Percentiles rank a stretch among this genome's conserved stretches.
These are phyloP conservation scores for Ceraclea dissimilis DNA, from an alignment of 2,888 invertebrate species.

Conservation along the genomic window DNA sequence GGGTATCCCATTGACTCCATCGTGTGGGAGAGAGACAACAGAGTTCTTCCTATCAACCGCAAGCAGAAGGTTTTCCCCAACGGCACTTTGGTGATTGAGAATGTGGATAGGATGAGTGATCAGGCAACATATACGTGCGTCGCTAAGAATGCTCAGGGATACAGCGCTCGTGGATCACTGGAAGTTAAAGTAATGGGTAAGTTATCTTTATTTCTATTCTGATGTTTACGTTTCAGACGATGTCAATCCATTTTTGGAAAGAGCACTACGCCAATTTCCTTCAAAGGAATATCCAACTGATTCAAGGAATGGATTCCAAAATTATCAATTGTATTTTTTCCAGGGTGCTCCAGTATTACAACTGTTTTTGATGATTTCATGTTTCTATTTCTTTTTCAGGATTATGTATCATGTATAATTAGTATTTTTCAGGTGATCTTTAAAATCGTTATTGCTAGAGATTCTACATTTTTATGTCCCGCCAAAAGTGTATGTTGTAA, in stretches of 20 bases:
- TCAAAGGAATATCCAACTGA: too few relatives aligned
- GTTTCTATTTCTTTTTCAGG: too few relatives aligned
- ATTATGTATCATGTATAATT: too few relatives aligned
- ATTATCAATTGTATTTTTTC: too few relatives aligned
- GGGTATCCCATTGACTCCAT: slow-evolving; percentile 91
- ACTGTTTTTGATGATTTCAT: too few relatives aligned
- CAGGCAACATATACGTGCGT: slow-evolving; percentile 93
- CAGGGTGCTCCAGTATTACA: too few relatives aligned
- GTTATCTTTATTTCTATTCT: slow-evolving; percentile 36
- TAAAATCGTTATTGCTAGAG: too few relatives aligned
- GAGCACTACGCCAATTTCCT: too few relatives aligned
- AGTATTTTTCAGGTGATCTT: too few relatives aligned
- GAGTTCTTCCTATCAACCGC: slow-evolving; percentile 85
- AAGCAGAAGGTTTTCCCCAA: slow-evolving; percentile 91
- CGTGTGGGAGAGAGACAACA: slow-evolving; percentile 91
- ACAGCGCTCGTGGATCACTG: slow-evolving; percentile 77
- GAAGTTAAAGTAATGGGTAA: slow-evolving; percentile 97
- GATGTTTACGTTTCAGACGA: not conserved
- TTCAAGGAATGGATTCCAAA: too few relatives aligned
- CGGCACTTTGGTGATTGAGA: slow-evolving; percentile 88
- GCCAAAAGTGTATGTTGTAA: slow-evolving; percentile 17
- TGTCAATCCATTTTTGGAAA: too few relatives aligned
- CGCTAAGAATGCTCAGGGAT: slow-evolving; percentile 85
- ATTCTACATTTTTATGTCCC: slow-evolving; percentile 10
- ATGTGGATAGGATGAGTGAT: slow-evolving; percentile 86